These are phyloP conservation scores for Drosophila maculinotata DNA, from an alignment of 2,888 invertebrate genomes.

Conservation along the genomic window DNA sequence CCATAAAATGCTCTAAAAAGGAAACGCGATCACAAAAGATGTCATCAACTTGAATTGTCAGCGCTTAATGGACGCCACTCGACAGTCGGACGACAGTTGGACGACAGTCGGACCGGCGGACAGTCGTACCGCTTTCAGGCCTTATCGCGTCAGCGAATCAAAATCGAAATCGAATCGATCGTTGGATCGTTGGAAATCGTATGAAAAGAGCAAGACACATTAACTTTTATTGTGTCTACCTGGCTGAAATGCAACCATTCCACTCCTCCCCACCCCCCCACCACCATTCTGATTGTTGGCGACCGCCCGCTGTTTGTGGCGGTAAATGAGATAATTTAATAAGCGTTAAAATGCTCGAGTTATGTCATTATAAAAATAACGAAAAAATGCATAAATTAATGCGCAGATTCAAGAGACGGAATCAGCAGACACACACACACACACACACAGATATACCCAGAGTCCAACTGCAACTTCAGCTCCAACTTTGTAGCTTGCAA, in stretches of 20 bases:
- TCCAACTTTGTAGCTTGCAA: slow-evolving; percentile 2
- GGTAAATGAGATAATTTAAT: slow-evolving; percentile 85
- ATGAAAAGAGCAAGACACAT: slow-evolving; percentile 46
- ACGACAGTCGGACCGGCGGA: not conserved
- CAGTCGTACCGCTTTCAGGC: slow-evolving; percentile 13
- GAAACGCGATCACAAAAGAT: slow-evolving; percentile 68
- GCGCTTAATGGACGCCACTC: slow-evolving; percentile 47
- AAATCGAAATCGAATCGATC: slow-evolving; percentile 27
- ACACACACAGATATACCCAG: not conserved
- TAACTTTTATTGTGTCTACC: slow-evolving; percentile 75
- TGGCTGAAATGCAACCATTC: slow-evolving; percentile 25
- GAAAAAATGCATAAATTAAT: slow-evolving; percentile 76
- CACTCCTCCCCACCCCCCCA: not conserved
- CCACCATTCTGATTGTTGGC: not conserved
- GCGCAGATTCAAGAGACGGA: slow-evolving; percentile 23
- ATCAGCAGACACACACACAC: not conserved
- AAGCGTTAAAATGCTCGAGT: slow-evolving; percentile 85
- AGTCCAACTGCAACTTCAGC: slow-evolving; percentile 3
- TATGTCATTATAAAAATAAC: slow-evolving; percentile 83
- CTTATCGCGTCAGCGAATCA: slow-evolving; percentile 28
- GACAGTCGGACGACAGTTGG: slow-evolving; percentile 3
- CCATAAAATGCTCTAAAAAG: slow-evolving; percentile 56
- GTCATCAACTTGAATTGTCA: slow-evolving; percentile 78
- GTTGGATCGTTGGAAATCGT: slow-evolving; percentile 30
- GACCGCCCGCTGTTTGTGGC: slow-evolving; percentile 77